These are phyloP conservation scores for Lampropteryx suffumata DNA, from an alignment of 2,888 invertebrate genomes.

Conservation along the genomic window DNA sequence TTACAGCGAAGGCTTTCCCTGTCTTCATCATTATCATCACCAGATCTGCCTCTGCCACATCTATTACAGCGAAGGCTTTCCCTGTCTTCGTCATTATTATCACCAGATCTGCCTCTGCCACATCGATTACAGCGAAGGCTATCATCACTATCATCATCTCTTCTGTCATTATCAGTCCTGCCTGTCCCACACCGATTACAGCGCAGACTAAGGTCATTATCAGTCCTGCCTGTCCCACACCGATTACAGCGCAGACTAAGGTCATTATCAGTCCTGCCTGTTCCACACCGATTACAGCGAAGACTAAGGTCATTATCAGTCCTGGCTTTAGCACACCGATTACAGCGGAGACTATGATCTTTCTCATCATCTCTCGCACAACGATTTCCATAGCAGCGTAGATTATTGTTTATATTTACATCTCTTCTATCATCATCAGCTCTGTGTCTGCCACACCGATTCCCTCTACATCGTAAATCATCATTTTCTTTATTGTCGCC, in stretches of 20 bases:
- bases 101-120: not conserved
- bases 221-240: not conserved
- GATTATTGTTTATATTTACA: conserved; percentile 7
- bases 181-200: no score
- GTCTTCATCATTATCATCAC: no score
- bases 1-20: no score
- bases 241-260: not conserved
- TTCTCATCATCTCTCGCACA: no score
- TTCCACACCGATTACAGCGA: not conserved
- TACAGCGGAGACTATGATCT: no score
- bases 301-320: no score
- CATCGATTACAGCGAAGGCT: conserved; percentile 19
- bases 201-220: not conserved
- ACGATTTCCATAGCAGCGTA: not conserved
- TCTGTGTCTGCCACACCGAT: not conserved
- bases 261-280: not conserved
- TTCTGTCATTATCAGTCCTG: conserved; percentile 7
- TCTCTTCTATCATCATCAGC: not conserved
- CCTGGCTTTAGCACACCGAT: no score
- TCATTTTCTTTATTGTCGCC: not conserved
- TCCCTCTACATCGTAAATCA: conserved; percentile 8
- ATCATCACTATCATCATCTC: not conserved
- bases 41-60: no score
- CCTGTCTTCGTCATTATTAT: no score
- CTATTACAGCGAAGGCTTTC: no score